These are phyloP conservation scores for Heliocidaris erythrogramma DNA, from an alignment of 35 echinoderm and acorn worm species.

Conservation along the genomic window DNA sequence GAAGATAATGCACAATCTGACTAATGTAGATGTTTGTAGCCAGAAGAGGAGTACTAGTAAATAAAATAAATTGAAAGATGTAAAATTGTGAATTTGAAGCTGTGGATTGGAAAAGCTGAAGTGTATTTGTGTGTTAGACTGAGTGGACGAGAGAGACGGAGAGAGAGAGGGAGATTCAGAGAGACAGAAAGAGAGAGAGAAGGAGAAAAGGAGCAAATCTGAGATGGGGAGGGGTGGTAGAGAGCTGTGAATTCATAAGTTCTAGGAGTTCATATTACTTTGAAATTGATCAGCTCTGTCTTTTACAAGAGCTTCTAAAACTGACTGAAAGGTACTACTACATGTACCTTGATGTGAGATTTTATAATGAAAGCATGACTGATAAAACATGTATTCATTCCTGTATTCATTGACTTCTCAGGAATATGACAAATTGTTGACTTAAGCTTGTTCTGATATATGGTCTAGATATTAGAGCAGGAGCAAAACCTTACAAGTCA, in stretches of 20 bases:
- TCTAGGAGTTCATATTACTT: background rate
- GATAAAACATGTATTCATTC: no score
- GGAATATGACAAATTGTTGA: no score
- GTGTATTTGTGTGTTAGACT: background rate
- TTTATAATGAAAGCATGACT: no score
- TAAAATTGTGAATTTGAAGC: constrained; percentile 4
- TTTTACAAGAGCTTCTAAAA: no score
- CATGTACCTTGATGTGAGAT: no score
- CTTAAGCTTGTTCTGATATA: no score
- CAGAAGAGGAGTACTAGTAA: background rate
- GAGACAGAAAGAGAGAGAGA: background rate
- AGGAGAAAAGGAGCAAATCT: background rate
- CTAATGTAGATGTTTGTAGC: background rate
- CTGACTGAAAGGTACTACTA: no score
- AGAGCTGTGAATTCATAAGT: background rate
- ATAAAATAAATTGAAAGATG: background rate
- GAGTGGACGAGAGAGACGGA: background rate
- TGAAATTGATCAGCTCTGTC: background rate
- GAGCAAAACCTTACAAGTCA: no score
- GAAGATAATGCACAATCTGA: background rate
- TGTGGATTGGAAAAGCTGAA: background rate
- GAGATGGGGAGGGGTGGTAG: background rate
- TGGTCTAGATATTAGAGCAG: no score
- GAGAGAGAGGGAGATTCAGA: background rate
- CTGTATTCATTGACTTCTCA: no score